A percentile compares a stretch with the other conserved stretches of the same genome.
Evolutionary conservation across 1,140 invertebrate species (phyloP).

Genomic region (Andrena cerasifolii): DNA sequence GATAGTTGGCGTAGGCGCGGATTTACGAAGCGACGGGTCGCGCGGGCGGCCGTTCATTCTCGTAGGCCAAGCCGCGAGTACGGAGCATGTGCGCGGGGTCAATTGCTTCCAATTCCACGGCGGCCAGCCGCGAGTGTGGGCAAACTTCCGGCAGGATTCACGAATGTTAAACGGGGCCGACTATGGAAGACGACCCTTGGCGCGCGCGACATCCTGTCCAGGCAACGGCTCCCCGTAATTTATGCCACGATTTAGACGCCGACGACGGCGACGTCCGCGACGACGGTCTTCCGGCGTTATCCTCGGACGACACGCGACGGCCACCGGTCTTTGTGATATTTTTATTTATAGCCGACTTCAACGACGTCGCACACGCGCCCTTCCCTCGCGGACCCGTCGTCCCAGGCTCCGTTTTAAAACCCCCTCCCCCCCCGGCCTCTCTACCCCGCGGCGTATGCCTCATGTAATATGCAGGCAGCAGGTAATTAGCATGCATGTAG

Average conservation of each 20-base stretch:
- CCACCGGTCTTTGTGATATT: neutral
- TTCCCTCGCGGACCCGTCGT: too few species aligned
- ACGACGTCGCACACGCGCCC: too few species aligned
- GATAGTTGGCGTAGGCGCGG: conserved; percentile 36
- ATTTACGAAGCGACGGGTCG: conserved; percentile 38
- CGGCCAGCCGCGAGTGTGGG: conserved; percentile 72
- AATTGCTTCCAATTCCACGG: conserved; percentile 65
- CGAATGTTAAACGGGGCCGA: conserved; percentile 60
- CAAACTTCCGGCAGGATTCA: conserved; percentile 75
- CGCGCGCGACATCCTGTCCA: conserved; percentile 56
- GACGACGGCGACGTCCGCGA: conserved; percentile 46
- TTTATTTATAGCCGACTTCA: conserved; percentile 14
- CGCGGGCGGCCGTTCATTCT: conserved; percentile 35
- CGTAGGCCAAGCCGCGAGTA: conserved; percentile 28
- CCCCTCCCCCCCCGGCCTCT: too few species aligned
- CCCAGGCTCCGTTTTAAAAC: too few species aligned
- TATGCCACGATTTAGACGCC: conserved; percentile 57
- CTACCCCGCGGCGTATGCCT: too few species aligned
- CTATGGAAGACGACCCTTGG: conserved; percentile 46
- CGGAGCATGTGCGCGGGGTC: conserved; percentile 53
- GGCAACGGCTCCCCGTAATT: conserved; percentile 52
- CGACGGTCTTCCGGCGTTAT: conserved; percentile 53
- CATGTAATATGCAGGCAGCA: too few species aligned
- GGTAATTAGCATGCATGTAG: too few species aligned
- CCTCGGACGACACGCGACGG: conserved; percentile 10